These are phyloP conservation scores for Acestrorhynchus altus DNA, from an alignment of 2,797 vertebrate species.

Conservation along the genomic window DNA sequence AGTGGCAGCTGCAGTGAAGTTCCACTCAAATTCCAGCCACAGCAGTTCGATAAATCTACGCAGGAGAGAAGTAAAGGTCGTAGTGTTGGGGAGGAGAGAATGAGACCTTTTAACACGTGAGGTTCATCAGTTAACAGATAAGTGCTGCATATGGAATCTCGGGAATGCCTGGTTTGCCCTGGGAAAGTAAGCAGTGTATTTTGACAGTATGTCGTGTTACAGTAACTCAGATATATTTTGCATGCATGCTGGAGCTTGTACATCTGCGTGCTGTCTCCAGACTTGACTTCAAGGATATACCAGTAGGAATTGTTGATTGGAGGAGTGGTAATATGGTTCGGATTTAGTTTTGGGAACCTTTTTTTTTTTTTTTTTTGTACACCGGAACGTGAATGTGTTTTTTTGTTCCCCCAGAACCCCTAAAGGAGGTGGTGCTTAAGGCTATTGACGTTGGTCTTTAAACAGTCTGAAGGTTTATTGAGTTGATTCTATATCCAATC, in stretches of 20 bases:
- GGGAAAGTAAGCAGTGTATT: conserved; percentile 18
- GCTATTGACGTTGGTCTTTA: no score
- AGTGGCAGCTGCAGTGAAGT: neutral
- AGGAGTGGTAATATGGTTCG: neutral
- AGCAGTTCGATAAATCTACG: no score
- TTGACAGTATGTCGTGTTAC: conserved; percentile 21
- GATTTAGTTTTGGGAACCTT: neutral
- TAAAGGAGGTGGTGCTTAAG: no score
- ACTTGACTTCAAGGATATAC: neutral
- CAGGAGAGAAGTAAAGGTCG: neutral
- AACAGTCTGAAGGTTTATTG: no score
- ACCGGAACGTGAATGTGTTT: neutral
- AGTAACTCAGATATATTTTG: conserved; percentile 20
- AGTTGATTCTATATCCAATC: no score
- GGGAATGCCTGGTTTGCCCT: conserved; percentile 37
- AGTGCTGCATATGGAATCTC: conserved; percentile 38
- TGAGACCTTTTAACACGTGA: neutral
- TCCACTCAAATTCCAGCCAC: neutral
- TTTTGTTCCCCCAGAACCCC: no score
- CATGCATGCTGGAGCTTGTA: neutral
- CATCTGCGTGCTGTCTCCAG: neutral
- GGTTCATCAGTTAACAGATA: neutral
- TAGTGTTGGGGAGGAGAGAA: neutral
- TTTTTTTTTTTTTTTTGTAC: conserved; percentile 12
- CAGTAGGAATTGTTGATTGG: no score